Evolutionary conservation across 1,140 invertebrate species (phyloP), one percentile per base, ranked within the genome.

Genomic region (Drosophila cardini): DNA sequence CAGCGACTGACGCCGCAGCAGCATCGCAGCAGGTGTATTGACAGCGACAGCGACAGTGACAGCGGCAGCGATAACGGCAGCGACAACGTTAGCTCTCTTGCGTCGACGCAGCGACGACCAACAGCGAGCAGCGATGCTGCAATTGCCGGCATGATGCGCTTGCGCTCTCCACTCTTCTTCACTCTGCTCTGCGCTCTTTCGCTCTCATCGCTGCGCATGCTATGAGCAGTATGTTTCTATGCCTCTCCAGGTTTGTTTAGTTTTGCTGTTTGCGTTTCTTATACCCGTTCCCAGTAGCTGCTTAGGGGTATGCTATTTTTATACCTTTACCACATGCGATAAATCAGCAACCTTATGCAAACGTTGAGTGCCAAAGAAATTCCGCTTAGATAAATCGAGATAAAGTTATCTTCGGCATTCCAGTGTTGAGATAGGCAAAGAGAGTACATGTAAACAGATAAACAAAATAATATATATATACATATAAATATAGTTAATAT

Each of bases 41-140:
- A 42, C 42, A 69, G 21, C 48, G 11, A 5, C 16, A 55, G 2
- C 46, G 36, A 16, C 62, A 78, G 57, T 53, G 57, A 13, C 9
- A 55, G 16, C 0, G 57, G n/a, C 9, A 55, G 16, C 52, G 15
- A 52, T 52, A 26, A 38, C 52, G 63, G 73, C 76, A 78, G 67
- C 75, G 64, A 76, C 46, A 70, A 45, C 30, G 63, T 58, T 40
- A 67, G 72, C 67, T 81, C 76, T 75, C 68, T 42, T 53, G 45
- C 65, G 36, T 45, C 8, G 26, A 21, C 48, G 48, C 11, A 0
- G 79, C 71, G 71, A 46, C 46, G 48, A 64, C 78, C 36, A 56
- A 50, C 72, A 48, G 73, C 56, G 61, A 68, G 62, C 46, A 48
- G 42, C 38, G 36, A 32, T 61, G 11, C 56, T 38, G 52, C 18